Evolutionary conservation across 35 echinoderm and acorn worm genomes (phyloP).

Genomic region (Amphiura filiformis): DNA sequence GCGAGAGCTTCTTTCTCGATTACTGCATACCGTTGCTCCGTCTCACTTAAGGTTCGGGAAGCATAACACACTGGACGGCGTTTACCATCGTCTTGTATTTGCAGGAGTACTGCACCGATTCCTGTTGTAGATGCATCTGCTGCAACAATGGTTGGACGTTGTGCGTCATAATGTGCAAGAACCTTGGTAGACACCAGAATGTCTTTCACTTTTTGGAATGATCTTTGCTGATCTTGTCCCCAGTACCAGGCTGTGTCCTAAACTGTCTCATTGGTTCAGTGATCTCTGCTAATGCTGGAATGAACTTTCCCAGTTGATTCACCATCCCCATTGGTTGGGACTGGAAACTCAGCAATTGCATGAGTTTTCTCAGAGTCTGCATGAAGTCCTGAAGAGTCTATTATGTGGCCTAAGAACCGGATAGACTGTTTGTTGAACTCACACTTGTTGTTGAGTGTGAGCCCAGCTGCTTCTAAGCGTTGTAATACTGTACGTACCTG

Average conservation of each 20-base stretch:
- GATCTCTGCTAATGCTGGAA: background rate
- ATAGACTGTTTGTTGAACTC: constrained; percentile 7
- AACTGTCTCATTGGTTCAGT: constrained; percentile 37
- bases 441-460: constrained; percentile 60
- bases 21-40: constrained; percentile 50
- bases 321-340: constrained; percentile 37
- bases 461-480: constrained; percentile 35
- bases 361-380: constrained; percentile 18
- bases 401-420: constrained; percentile 47
- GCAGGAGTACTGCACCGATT: constrained; percentile 29
- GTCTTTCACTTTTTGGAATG: constrained; percentile 26
- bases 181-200: constrained; percentile 19
- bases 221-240: constrained; percentile 2
- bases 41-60: constrained; percentile 47
- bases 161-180: constrained; percentile 39
- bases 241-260: constrained; percentile 39
- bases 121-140: too few species aligned
- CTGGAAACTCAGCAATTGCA: background rate
- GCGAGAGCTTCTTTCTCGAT: constrained; percentile 62
- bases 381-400: constrained; percentile 24
- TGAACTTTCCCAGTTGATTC: constrained; percentile 50
- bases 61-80: constrained; percentile 46
- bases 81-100: constrained; percentile 37
- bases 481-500: constrained; percentile 29
- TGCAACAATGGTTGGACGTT: constrained; percentile 33